Base-by-base conservation (phyloP, 2,797 vertebrate genomes). In the Tiaroga cobitis region DNA sequence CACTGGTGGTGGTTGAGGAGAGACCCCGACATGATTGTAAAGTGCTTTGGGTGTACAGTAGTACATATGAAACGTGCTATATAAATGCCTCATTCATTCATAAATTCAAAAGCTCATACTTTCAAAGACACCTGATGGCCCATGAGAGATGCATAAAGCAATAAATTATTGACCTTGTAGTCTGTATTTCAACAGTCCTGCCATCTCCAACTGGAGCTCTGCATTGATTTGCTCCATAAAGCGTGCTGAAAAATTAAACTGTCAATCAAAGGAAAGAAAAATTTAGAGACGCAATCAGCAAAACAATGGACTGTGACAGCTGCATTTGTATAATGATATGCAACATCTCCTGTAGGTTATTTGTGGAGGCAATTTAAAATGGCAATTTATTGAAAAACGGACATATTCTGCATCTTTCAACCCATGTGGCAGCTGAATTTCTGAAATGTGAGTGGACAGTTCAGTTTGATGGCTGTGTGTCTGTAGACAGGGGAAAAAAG, bases 381-480 rank as follows among this genome's bases (percentile, higher is more conserved):
- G 29, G 16, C 10, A 11, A 19, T 75, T 63, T 63, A n/a, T n/a
- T n/a, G 5, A 32, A 74, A 75, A 37, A 26, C 18, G 0, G 19
- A 68, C 11, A 65, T 51, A 67, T 76, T 51, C 11, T 37, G 10
- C 65, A 61, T 82, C 68, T 69, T 67, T 56, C 49, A 24, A n/a
- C 54, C 19, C 37, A 46, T 43, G 83, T 46, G 74, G 26, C 32
- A n/a, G 63, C 49, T 84, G 82, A 68, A 69, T 77, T 78, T 69
- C n/a, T 84, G n/a, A 84, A 77, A 84, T 46, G 49, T 56, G 75
- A 70, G 18, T n/a, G 83, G 65, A 79, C 75, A 84, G 75, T 78
- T 79, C 37, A 78, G 78, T 68, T 61, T 15, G 59, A 81, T 13
- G n/a, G 26, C 51, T 63, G 86, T 68, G 59, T 39, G 63, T 75